Percentiles rank a stretch among this genome's conserved stretches.
phyloP scores from a whole-genome alignment of 2,797 vertebrate species.

The Anguilla pacifica region DNA sequence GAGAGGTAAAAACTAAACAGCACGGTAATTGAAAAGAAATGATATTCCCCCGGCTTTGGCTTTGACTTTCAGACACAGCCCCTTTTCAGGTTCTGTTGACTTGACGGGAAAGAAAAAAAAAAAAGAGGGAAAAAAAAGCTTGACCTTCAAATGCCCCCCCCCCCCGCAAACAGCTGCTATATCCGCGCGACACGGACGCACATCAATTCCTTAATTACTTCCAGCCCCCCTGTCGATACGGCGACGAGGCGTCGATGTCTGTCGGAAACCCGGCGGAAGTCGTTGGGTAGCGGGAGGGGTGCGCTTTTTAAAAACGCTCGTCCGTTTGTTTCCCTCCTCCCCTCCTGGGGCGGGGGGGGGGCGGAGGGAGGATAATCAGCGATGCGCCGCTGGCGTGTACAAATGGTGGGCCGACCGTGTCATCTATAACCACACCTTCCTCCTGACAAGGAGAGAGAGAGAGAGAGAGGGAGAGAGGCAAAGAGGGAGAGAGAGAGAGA shows the following conservation, averaged over 20 bases:
- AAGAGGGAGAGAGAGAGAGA: constrained; percentile 14
- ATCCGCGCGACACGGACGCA: background rate
- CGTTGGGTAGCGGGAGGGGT: background rate
- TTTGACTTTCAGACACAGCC: too few species aligned
- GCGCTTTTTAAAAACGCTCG: background rate
- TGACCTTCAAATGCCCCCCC: background rate
- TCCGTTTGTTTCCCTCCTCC: background rate
- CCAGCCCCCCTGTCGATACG: background rate
- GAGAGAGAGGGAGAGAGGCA: background rate
- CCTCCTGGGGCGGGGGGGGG: background rate
- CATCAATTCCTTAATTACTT: background rate
- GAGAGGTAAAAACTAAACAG: too few species aligned
- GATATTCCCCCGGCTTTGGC: background rate
- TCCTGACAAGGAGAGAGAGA: constrained; percentile 18
- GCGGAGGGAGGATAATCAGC: background rate
- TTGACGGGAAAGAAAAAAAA: background rate
- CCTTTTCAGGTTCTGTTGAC: background rate
- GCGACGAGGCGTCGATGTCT: background rate
- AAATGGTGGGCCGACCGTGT: background rate
- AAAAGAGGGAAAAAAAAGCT: background rate
- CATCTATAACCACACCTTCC: background rate
- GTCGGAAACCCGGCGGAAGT: background rate
- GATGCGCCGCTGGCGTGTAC: background rate
- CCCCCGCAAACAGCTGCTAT: background rate
- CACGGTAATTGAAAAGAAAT: background rate